A percentile compares a stretch with the other conserved stretches of the same genome.
These are phyloP conservation scores for Austrolebias charrua DNA, from an alignment of 2,797 vertebrate genomes.

Conservation along the genomic window DNA sequence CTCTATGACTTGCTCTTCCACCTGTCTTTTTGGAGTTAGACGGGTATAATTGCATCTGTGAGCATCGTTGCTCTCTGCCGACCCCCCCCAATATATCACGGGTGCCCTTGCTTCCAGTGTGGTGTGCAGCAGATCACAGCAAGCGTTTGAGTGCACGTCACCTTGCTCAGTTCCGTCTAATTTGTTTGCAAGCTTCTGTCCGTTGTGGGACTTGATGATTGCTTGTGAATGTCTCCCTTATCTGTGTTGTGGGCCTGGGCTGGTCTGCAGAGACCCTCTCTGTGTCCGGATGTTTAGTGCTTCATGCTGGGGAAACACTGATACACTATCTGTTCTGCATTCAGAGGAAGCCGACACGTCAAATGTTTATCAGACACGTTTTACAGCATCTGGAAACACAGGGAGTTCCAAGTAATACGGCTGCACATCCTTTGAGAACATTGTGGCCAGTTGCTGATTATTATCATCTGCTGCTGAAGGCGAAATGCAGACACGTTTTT, in stretches of 20 bases:
- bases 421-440: background rate
- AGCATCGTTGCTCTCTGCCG: constrained; percentile 27
- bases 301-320: constrained; percentile 50
- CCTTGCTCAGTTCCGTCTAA: constrained; percentile 9
- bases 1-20: constrained; percentile 28
- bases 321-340: constrained; percentile 36
- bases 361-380: constrained; percentile 21
- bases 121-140: constrained; percentile 2
- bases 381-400: constrained; percentile 6
- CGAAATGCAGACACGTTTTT: background rate
- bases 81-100: constrained; percentile 17
- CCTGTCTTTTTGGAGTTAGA: constrained; percentile 35
- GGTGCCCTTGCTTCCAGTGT: background rate
- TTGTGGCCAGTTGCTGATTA: constrained; percentile 2
- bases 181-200: constrained; percentile 26
- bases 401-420: constrained; percentile 4
- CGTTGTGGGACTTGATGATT: constrained; percentile 40
- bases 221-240: constrained; percentile 41
- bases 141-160: constrained; percentile 17
- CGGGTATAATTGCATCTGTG: constrained; percentile 37
- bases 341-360: constrained; percentile 5
- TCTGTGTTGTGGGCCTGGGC: constrained; percentile 23
- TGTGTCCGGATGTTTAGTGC: constrained; percentile 37
- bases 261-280: background rate
- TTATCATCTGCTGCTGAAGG: background rate